Evolutionary conservation across 2,113 vertebrate genomes (phyloP).

Genomic region (Ondatra zibethicus): DNA sequence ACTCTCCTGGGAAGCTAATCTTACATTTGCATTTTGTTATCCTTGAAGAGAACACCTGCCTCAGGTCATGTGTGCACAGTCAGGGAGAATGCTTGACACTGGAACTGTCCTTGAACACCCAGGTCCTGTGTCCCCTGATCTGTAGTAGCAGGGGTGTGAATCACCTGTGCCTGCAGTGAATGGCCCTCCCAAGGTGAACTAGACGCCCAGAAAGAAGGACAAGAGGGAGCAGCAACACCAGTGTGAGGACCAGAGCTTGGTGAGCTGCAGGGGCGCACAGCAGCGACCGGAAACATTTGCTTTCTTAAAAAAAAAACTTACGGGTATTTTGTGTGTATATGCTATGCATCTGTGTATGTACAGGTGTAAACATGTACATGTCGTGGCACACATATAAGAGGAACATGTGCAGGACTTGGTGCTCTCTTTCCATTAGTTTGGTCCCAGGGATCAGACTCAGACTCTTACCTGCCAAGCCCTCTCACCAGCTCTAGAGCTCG

Average conservation of each 20-base stretch:
- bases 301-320: background rate
- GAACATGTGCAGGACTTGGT: background rate
- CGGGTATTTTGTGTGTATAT: background rate
- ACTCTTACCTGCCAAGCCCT: background rate
- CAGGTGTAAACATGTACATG: background rate
- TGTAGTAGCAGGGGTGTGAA: background rate
- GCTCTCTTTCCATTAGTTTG: background rate
- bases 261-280: fast-evolving
- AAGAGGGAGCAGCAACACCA: background rate
- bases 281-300: background rate
- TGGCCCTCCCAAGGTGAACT: background rate
- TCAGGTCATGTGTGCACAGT: background rate
- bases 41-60: background rate
- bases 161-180: fast-evolving
- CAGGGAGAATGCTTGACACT: background rate
- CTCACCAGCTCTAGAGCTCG: background rate
- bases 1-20: fast-evolving
- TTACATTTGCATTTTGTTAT: background rate
- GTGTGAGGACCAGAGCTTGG: background rate
- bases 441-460: background rate
- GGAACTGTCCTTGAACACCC: background rate
- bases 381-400: background rate
- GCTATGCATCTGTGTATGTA: too few species aligned
- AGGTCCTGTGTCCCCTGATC: background rate
- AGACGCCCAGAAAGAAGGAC: background rate